A percentile compares a stretch with the other conserved stretches of the same genome.
Evolutionary conservation across 2,888 invertebrate genomes (phyloP).

Genomic region (Eumerus sabulonum): DNA sequence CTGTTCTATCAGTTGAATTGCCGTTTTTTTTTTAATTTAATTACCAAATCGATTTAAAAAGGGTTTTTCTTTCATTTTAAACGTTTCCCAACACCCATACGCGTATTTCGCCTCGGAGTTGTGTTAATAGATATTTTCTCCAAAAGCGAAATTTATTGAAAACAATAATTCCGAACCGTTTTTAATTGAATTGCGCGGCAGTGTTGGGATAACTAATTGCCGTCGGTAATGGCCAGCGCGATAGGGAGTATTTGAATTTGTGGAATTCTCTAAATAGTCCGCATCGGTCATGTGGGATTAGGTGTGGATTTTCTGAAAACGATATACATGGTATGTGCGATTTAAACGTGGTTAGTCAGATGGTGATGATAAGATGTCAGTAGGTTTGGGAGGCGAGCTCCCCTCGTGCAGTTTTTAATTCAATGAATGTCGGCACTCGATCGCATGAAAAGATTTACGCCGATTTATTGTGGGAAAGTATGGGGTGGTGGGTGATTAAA

Average conservation of each 20-base stretch:
- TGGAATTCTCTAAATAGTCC: no score
- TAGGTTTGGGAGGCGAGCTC: no score
- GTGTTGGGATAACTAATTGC: no score
- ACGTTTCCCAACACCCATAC: conserved; percentile 36
- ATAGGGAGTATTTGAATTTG: no score
- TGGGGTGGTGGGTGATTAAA: background rate
- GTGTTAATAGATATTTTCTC: background rate
- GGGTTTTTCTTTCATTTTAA: conserved; percentile 58
- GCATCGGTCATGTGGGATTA: no score
- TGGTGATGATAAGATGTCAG: no score
- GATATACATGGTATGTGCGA: no score
- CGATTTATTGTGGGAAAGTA: conserved; percentile 23
- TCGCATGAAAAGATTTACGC: conserved; percentile 24
- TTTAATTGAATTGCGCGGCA: conserved; percentile 12
- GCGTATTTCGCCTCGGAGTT: conserved; percentile 36
- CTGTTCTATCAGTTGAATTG: conserved; percentile 60
- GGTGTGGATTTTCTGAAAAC: no score
- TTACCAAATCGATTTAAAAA: conserved; percentile 63
- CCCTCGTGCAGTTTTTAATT: conserved; percentile 44
- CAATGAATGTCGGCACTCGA: conserved; percentile 50
- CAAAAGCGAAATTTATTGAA: background rate
- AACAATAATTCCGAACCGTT: conserved; percentile 33
- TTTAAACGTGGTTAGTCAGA: no score
- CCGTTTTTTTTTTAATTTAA: conserved; percentile 60
- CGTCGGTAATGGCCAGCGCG: background rate